Base-by-base conservation (phyloP, 2,797 vertebrate species). In the Myioborus miniatus region DNA sequence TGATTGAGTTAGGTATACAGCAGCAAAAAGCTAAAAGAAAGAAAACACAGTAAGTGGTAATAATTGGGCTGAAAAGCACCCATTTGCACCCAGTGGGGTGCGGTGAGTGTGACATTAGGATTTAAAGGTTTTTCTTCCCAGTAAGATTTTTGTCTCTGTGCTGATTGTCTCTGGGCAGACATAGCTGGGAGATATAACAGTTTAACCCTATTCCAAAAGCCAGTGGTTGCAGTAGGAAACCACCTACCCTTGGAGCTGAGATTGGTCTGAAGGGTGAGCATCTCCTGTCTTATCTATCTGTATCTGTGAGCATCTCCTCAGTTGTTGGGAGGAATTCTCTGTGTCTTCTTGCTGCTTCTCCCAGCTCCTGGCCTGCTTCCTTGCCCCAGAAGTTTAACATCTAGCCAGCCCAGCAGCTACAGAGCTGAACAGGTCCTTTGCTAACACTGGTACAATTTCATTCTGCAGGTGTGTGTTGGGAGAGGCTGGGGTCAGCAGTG, bases 181-280 rank as follows among this genome's bases (percentile, higher is more conserved):
- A n/a, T 26, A 76, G 46, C 34, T 12, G 37, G 37, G 23, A 82
- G 7, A 63, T 19, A 0, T 17, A 44, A 29, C 0, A 4, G 23
- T 62, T 81, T 26, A 67, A 59, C 9, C 6, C 16, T 30, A 2
- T 41, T 81, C 58, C 53, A 89, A 64, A 80, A 85, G 24, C 15
- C 41, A 46, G 1, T 1, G 7, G 14, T 18, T 71, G 23, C 58
- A 34, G 49, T 14, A 75, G 53, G 62, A 83, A 78, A 43, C 13
- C 11, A 15, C 16, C 16, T 5, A 9, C 18, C 52, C 34, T 17
- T 32, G 39, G 43, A 85, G 68, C 64, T 69, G 32, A 60, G 34
- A 6, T 17, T 30, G 20, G 14, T 41, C 43, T 46, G 59, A 44
- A 0, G 4, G 21, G 39, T 0, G 2, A 80, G 12, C 13, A 19